A percentile compares a stretch with the other conserved stretches of the same genome.
Evolutionary conservation across 2,888 invertebrate genomes (phyloP).

Genomic region (Silvanus unidentatus): DNA sequence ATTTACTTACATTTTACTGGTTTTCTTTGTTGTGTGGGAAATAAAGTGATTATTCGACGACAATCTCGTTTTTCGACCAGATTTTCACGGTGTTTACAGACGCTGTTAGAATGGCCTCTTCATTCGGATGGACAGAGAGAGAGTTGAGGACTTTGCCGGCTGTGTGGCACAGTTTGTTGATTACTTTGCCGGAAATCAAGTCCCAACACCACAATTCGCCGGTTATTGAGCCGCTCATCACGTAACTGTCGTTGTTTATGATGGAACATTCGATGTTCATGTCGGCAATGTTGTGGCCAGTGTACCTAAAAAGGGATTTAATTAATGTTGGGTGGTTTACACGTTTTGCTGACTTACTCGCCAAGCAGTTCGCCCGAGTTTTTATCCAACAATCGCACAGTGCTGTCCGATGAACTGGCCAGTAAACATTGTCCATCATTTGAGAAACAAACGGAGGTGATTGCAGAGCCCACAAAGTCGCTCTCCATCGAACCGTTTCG

Average conservation of each 20-base stretch:
- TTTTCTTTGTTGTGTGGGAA: not conserved
- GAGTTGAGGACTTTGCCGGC: conserved; percentile 67
- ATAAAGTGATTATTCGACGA: not conserved
- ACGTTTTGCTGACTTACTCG: conserved; percentile 50
- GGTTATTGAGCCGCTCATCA: conserved; percentile 85
- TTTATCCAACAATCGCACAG: conserved; percentile 83
- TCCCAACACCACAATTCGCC: conserved; percentile 88
- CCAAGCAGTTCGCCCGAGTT: conserved; percentile 69
- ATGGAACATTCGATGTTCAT: conserved; percentile 84
- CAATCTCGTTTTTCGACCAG: conserved; percentile 51
- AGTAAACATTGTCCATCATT: conserved; percentile 91
- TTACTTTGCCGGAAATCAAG: conserved; percentile 67
- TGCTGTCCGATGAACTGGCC: conserved; percentile 76
- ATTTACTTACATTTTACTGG: too few relatives aligned
- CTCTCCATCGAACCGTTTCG: conserved; percentile 74
- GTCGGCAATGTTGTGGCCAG: conserved; percentile 76
- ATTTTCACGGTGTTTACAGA: conserved; percentile 65
- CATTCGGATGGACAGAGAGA: conserved; percentile 73
- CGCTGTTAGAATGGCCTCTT: conserved; percentile 65
- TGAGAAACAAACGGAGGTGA: conserved; percentile 80
- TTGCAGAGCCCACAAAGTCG: conserved; percentile 73
- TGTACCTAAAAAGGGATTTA: conserved; percentile 53
- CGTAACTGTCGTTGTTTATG: conserved; percentile 74
- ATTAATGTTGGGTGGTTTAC: too few relatives aligned
- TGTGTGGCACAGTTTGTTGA: conserved; percentile 50